Percentiles rank a stretch among this genome's conserved stretches.
Conservation (phyloP, 2,888 invertebrate species). For the Drosophila trichaetosa region DNA sequence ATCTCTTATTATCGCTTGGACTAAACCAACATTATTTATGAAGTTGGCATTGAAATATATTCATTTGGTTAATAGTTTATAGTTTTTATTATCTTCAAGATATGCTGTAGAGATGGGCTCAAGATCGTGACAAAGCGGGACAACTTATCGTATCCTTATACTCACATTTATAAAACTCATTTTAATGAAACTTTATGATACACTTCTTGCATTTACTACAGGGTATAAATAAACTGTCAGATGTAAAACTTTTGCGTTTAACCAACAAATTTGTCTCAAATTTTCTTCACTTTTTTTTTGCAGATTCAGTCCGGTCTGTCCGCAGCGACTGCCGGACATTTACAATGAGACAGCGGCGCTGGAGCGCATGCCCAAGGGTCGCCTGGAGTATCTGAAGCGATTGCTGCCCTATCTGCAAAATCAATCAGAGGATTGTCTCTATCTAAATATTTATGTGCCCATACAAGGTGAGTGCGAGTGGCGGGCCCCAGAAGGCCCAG, state of each 20-base stretch:
- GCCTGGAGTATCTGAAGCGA: slow-evolving; percentile 94
- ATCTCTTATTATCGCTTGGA: background rate
- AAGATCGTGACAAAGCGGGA: background rate
- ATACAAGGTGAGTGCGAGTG: slow-evolving; percentile 91
- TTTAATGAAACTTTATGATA: background rate
- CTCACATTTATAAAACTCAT: background rate
- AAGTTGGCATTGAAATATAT: accelerated
- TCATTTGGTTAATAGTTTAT: background rate
- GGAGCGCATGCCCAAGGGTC: slow-evolving; percentile 94
- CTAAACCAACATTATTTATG: background rate
- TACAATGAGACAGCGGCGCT: slow-evolving; percentile 93
- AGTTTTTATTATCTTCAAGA: background rate
- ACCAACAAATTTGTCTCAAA: slow-evolving; percentile 32
- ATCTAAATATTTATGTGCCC: slow-evolving; percentile 98
- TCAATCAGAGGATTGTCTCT: slow-evolving; percentile 98
- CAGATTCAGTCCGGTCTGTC: slow-evolving; percentile 95
- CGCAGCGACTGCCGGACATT: slow-evolving; percentile 94
- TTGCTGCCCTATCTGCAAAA: slow-evolving; percentile 94
- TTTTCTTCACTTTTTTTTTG: slow-evolving; percentile 52
- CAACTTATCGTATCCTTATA: background rate
- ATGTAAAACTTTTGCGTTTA: slow-evolving; percentile 55
- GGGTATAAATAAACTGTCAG: slow-evolving; percentile 22
- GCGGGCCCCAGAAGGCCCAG: slow-evolving; percentile 21
- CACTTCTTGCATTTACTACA: background rate
- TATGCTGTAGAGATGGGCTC: background rate